Base-by-base conservation (phyloP, 2,888 invertebrate genomes). In the Nephrocerus scutellatus region DNA sequence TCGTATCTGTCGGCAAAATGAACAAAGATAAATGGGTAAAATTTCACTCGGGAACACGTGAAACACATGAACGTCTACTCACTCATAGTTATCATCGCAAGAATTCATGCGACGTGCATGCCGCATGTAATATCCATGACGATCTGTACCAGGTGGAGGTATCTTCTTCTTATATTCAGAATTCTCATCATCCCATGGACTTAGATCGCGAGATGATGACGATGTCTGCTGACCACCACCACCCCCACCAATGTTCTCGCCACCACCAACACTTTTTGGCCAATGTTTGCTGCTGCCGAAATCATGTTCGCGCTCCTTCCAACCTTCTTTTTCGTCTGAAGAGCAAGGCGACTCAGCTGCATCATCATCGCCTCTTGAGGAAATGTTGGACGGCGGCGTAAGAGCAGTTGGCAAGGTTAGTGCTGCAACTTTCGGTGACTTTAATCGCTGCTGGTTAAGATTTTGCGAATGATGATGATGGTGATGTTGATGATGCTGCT, bases 181-280 rank as follows among this genome's bases (percentile, higher is more conserved):
- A 55, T 52, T 71, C 53, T 86, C 86, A 46, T 82, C 82, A 44
- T 86, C 84, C 86, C 86, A 86, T 3, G 84, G 83, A 30, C 86
- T 83, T 15, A 80, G 77, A 59, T 87, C 86, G 1, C 85, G 72
- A 0, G 83, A 82, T 6, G 82, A 82, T 1, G 82, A 82, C 0
- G 82, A 80, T 1, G 81, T 77, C 60, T 80, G 79, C 62, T 79
- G 79, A 1, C 58, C 56, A 9, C 44, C 48, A 2, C 51, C 47
- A 18, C 46, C 48, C 9, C 40, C 45, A 6, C 54, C 57, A 12
- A 42, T 35, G 9, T 29, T 33, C 5, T 33, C 24, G 34, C 39
- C 33, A 31, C 39, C 31, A 31, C 21, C 22, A 2, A 68, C 70
- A 4, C 71, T 70, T 43, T 72, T 71, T n/a, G n/a, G n/a, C n/a